Conservation (phyloP, 2,113 vertebrate genomes). For the Cynopterus brachyotis region DNA sequence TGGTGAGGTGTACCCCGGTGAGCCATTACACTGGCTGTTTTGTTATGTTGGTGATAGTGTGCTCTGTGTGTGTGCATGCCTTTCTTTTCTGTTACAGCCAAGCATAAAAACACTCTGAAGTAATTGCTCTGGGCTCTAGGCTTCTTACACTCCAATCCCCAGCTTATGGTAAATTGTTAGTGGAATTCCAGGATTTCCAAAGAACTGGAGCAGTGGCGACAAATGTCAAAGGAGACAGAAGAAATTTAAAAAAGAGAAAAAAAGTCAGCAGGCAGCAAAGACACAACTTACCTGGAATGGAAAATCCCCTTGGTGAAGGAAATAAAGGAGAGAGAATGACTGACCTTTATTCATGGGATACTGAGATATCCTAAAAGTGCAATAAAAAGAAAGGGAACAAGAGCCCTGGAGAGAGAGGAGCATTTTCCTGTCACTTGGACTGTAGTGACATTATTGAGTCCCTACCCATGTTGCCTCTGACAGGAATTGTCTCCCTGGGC, state of each 20-base stretch:
- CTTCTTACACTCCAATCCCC: not conserved
- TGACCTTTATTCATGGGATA: conserved; percentile 43
- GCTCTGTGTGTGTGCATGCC: not conserved
- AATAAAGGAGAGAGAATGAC: not conserved
- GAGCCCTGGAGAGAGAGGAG: not conserved
- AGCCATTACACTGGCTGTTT: not conserved
- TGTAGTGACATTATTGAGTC: conserved; percentile 19
- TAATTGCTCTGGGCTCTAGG: not conserved
- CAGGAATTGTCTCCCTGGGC: not conserved
- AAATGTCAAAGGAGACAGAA: conserved; percentile 50
- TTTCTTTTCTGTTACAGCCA: not conserved
- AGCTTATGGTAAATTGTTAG: not conserved
- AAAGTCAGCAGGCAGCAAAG: conserved; percentile 4
- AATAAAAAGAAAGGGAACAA: not conserved
- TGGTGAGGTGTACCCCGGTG: too few relatives aligned
- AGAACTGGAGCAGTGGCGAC: not conserved
- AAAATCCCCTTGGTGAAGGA: not conserved
- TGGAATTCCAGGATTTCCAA: conserved; percentile 23
- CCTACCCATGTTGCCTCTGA: not conserved
- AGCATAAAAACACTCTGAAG: not conserved
- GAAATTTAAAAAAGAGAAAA: not conserved
- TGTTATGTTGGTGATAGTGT: not conserved
- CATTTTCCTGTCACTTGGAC: not conserved
- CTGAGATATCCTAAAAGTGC: not conserved
- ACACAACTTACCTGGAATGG: not conserved